These are phyloP conservation scores for Neoseiulus cucumeris DNA, from an alignment of 1,140 invertebrate genomes.

Conservation along the genomic window DNA sequence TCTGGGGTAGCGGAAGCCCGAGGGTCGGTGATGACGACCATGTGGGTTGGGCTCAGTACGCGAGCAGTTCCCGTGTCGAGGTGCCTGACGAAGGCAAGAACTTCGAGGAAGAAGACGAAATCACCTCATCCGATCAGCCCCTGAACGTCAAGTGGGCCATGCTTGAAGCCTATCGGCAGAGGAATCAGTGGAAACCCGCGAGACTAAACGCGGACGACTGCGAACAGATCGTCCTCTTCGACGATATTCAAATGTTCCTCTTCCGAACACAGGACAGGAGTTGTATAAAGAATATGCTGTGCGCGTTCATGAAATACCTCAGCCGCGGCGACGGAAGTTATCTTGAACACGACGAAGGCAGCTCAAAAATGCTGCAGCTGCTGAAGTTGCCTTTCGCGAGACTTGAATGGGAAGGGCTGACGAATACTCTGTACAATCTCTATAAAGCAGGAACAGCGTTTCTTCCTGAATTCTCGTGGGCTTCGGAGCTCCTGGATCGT, in stretches of 20 bases:
- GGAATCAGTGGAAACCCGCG: neutral
- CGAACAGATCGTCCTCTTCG: neutral
- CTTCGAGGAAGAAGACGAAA: neutral
- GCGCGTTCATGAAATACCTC: neutral
- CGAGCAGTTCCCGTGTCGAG: neutral
- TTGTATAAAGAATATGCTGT: neutral
- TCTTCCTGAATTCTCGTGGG: neutral
- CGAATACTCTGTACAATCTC: neutral
- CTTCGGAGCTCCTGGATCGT: neutral
- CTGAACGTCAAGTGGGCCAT: constrained; percentile 1
- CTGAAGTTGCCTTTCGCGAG: neutral
- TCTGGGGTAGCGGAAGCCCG: neutral
- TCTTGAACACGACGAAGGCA: neutral
- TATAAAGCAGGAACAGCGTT: neutral
- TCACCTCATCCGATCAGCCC: neutral
- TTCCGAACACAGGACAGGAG: neutral
- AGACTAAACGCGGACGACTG: neutral
- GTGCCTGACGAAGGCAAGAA: neutral
- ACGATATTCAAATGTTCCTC: neutral
- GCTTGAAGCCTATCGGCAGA: neutral
- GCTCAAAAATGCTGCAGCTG: neutral
- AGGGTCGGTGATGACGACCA: neutral
- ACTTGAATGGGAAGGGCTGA: neutral
- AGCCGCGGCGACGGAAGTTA: neutral
- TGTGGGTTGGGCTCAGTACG: neutral